Percentiles rank a stretch among this genome's conserved stretches.
Evolutionary conservation across 1,140 invertebrate species (phyloP).

Genomic region (Papilio dardanus): DNA sequence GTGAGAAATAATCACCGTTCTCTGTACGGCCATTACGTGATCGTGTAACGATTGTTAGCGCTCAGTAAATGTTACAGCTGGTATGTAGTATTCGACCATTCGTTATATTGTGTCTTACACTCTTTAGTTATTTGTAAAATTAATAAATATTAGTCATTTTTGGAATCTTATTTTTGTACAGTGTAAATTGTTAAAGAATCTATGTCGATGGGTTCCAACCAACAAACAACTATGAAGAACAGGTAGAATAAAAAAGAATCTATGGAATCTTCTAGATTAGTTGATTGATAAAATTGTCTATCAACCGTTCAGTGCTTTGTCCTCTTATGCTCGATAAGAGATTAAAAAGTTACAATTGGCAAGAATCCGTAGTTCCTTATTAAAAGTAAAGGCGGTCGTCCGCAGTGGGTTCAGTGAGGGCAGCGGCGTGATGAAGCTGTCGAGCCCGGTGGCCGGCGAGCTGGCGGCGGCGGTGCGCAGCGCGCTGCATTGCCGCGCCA

Average conservation of each 20-base stretch:
- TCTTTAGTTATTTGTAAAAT: no score
- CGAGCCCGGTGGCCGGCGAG: constrained; percentile 48
- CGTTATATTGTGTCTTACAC: background rate
- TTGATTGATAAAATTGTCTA: no score
- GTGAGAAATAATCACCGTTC: background rate
- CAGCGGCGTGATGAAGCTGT: constrained; percentile 59
- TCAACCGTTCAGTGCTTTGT: no score
- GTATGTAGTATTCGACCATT: background rate
- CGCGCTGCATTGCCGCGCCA: constrained; percentile 37
- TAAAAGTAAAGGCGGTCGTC: background rate
- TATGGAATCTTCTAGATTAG: no score
- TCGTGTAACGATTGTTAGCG: background rate
- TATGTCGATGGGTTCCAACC: no score
- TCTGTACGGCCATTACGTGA: background rate
- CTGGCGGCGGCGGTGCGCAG: constrained; percentile 50
- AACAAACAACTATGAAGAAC: no score
- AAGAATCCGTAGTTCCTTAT: background rate
- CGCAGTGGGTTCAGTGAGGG: constrained; percentile 54
- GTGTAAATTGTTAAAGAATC: no score
- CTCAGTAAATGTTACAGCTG: background rate
- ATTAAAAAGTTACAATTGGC: background rate
- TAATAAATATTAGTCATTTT: no score
- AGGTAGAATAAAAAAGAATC: no score
- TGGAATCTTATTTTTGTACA: no score
- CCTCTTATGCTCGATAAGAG: background rate